Percentiles rank a stretch among this genome's conserved stretches.
Conservation (phyloP, 2,797 vertebrate species). For the Eulemur rubriventer region DNA sequence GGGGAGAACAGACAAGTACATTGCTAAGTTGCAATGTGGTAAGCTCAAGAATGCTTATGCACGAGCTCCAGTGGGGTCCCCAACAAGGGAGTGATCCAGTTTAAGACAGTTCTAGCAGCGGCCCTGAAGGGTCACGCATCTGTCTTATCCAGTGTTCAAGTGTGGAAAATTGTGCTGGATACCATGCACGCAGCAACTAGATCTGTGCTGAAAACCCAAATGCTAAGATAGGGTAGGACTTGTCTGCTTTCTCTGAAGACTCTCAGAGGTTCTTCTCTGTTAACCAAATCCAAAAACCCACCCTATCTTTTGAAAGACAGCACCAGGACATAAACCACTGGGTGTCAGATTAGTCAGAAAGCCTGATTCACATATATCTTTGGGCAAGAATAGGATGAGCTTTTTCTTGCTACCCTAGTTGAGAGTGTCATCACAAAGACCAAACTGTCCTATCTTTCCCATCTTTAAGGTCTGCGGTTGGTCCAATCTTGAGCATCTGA, state of each 20-base stretch:
- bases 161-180: not conserved
- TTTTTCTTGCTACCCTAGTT: not conserved
- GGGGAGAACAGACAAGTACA: not conserved
- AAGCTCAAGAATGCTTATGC: not conserved
- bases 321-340: not conserved
- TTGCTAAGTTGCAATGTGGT: not conserved
- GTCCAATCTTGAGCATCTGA: not conserved
- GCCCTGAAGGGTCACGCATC: not conserved
- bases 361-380: not conserved
- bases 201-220: not conserved
- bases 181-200: not conserved
- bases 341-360: not conserved
- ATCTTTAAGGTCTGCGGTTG: not conserved
- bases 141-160: not conserved
- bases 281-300: not conserved
- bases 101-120: not conserved
- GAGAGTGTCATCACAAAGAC: not conserved
- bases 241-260: not conserved
- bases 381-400: not conserved
- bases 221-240: not conserved
- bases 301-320: not conserved
- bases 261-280: not conserved
- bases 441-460: not conserved
- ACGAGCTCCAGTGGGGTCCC: not conserved
- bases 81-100: not conserved